phyloP scores from a whole-genome alignment of 2,888 invertebrate genomes.

The Thymelicus acteon region DNA sequence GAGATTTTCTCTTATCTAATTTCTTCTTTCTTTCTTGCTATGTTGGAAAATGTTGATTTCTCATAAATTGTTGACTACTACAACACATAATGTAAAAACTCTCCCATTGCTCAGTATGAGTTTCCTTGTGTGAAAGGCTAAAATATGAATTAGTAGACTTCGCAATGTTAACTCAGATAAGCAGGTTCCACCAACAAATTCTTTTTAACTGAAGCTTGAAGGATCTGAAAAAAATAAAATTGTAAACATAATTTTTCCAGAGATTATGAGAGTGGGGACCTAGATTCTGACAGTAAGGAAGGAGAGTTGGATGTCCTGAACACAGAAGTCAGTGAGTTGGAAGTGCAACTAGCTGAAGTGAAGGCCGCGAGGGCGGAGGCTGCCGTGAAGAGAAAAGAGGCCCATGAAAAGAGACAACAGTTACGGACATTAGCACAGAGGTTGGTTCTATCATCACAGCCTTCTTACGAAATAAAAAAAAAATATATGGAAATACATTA shows the following conservation, averaged over 20 bases:
- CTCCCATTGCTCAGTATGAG: too few species aligned
- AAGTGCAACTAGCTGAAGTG: slow-evolving; percentile 55
- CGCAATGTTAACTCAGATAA: too few species aligned
- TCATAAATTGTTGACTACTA: too few species aligned
- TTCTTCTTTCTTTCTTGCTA: too few species aligned
- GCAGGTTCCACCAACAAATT: too few species aligned
- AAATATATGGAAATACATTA: too few species aligned
- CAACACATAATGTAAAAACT: too few species aligned
- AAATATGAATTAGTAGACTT: too few species aligned
- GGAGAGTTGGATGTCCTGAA: slow-evolving; percentile 64
- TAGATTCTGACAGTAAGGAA: slow-evolving; percentile 66
- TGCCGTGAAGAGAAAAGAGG: slow-evolving; percentile 43
- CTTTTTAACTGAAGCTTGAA: too few species aligned
- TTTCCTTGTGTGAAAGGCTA: too few species aligned
- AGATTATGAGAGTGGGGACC: slow-evolving; percentile 63
- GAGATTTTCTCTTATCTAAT: not conserved
- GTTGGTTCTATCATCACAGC: slow-evolving; percentile 42
- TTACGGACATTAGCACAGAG: slow-evolving; percentile 50
- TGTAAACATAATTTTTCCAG: slow-evolving; percentile 48
- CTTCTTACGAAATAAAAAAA: too few species aligned
- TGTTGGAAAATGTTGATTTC: too few species aligned
- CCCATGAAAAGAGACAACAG: slow-evolving; percentile 47
- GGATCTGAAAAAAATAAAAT: not conserved
- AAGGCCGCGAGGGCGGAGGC: slow-evolving; percentile 49
- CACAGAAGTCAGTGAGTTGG: slow-evolving; percentile 60